Base-by-base conservation (phyloP, 1,140 invertebrate genomes). In the Asobara japonica region DNA sequence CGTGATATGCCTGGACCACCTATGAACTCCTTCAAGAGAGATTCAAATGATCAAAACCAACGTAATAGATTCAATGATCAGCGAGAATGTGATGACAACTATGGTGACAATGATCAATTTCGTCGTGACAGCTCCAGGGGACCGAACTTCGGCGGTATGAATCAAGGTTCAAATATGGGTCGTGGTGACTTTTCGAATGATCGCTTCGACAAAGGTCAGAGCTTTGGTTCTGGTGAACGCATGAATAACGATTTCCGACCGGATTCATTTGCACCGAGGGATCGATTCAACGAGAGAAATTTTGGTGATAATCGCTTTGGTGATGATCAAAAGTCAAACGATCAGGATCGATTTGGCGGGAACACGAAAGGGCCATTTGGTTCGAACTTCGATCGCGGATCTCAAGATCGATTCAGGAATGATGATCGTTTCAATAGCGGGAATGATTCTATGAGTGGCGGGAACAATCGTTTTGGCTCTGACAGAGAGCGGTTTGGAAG, bases 301-400 rank as follows among this genome's bases (percentile, higher is more conserved):
- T 41, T 65, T 7, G 30, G 36, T n/a, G 51, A 74, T 45, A 67
- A 77, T 31, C 65, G 36, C 3, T 13, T 41, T n/a, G 36, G n/a
- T 13, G 41, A 74, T 41, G 71, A 77, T 27, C 65, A 71, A 30
- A 61, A 67, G 70, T 78, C 71, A 6, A 66, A 41, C 60, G 76
- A 72, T 0, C 75, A 74, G 36, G 79, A 77, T 77, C 78, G 79
- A 22, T 78, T 74, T 18, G 74, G 72, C 29, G 5, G 48, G 4
- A 73, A 68, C 60, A 77, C n/a, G n/a, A n/a, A 78, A 18, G 77
- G 80, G 27, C 68, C 75, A 18, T 77, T 78, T 75, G 76, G 67
- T 18, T 31, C 69, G 6, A 56, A 62, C 25, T 79, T 77, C 30
- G 77, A 83, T 45, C 73, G 73, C 25, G 7, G 48, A 27, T 36